Base-by-base conservation (phyloP, 2,888 invertebrate species). In the Parascotia fuliginaria region DNA sequence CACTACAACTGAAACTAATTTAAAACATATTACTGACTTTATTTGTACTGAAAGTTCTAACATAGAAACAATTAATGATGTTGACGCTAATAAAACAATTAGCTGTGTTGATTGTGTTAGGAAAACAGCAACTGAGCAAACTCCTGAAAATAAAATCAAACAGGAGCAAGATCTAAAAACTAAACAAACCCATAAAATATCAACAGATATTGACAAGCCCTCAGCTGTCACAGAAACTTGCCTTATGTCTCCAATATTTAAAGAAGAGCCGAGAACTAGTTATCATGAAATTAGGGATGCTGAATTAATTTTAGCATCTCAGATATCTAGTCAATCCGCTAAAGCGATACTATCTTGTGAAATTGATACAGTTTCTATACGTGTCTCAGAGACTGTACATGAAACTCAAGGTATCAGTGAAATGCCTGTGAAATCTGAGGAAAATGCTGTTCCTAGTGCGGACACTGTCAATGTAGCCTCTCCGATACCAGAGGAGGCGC, bases 281-380 rank as follows among this genome's bases (percentile, higher is more conserved):
- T 70, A 81, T 57, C 67, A 75, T 52, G 76, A 79, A 42, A 60
- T 78, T 32, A 64, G 53, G 15, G 77, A 83, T 44, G 75, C 79
- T 45, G 82, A 84, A 69, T 46, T 50, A 9, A 48, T 46, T 31
- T 65, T 71, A 49, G 70, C 66, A 12, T 37, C 51, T 11, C 46
- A 54, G 14, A 9, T 54, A 24, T 19, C 53, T 54, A 43, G 49
- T n/a, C 16, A 53, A 46, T 13, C 4, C 9, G 22, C 19, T 28
- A 19, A 33, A 36, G 31, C 11, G 14, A 33, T 12, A 44, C n/a
- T 38, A 36, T 19, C 6, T 41, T 7, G 1, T 34, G 29, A 42
- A 16, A 41, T 2, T 14, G 36, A 60, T 44, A 50, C 47, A 55
- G 61, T 43, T 50, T 22, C 47, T 50, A 28, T 49, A 47, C 34